These are phyloP conservation scores for Prietella phreatophila DNA, from an alignment of 2,113 vertebrate genomes.

Conservation along the genomic window DNA sequence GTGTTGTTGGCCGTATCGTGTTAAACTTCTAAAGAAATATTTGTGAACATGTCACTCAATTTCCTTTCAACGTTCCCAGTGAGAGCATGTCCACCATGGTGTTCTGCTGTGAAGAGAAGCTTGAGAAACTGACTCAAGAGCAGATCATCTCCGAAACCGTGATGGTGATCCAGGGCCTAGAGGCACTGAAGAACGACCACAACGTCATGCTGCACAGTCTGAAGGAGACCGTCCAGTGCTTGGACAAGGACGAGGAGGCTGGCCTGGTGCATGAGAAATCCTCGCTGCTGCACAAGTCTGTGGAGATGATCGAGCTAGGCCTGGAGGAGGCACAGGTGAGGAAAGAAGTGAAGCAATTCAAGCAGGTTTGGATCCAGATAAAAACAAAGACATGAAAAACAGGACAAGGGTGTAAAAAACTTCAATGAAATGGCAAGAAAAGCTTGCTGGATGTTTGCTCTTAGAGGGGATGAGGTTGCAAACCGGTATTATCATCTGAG, in stretches of 20 bases:
- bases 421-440: neutral
- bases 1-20: neutral
- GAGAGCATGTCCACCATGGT: constrained; percentile 78
- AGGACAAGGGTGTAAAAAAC: neutral
- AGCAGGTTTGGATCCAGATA: neutral
- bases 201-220: constrained; percentile 83
- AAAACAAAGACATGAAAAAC: neutral
- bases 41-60: neutral
- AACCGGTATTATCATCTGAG: neutral
- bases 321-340: constrained; percentile 84
- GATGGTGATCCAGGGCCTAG: constrained; percentile 83
- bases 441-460: neutral
- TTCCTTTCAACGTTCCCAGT: neutral
- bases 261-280: constrained; percentile 84
- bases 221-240: constrained; percentile 82
- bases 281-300: constrained; percentile 80
- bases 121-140: constrained; percentile 84
- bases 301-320: constrained; percentile 88
- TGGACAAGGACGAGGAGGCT: constrained; percentile 85
- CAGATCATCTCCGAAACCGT: constrained; percentile 84
- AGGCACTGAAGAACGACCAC: constrained; percentile 85
- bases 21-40: neutral
- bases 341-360: constrained; percentile 74
- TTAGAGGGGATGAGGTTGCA: neutral
- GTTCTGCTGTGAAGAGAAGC: constrained; percentile 76